Base-by-base conservation (phyloP, 2,888 invertebrate genomes). In the Pristionchus entomophagus region DNA sequence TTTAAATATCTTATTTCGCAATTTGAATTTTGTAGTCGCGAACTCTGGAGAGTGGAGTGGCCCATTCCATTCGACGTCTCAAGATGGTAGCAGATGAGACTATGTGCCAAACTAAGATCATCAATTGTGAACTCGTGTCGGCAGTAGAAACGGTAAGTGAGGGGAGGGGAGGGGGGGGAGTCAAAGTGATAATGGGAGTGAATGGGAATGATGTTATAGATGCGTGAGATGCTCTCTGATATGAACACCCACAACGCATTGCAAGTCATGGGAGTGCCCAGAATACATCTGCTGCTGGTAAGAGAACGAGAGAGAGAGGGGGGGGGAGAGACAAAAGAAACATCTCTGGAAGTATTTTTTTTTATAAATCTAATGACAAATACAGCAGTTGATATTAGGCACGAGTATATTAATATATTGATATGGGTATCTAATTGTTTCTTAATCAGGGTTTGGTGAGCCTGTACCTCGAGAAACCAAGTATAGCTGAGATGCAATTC, bases 81-180 rank as follows among this genome's bases (percentile, higher is more conserved):
- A 35, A 59, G 29, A 53, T 85, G 53, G 77, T 85, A 35, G 85
- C 85, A 2, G 85, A 85, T 19, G 85, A 85, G 77, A 53, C 77
- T 35, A 85, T 85, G 85, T 69, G 22, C 14, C 85, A 85, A 56
- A 41, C 73, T 17, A 45, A 35, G 29, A 85, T 85, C 51, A 59
- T 85, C 53, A 32, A 32, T 17, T 85, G 77, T 77, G 41, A 77
- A 22, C 53, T 85, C 32, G 26, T 6, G 3, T 26, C 12, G 1
- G 85, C 85, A 0, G 6, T 73, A 8, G 49, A 45, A 26, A 65
- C 32, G 65, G 83, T 84, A 19, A 65, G 65, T 32, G 2, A 12
- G 2, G 22, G n/a, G n/a, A 14, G 6, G 12, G 2, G 12, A n/a
- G n/a, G 65, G 29, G 6, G 29, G 2, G 22, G n/a, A 8, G 56